Percentiles rank a stretch among this genome's conserved stretches.
Evolutionary conservation across 1,140 invertebrate species (phyloP).

Genomic region (Pararge aegeria): DNA sequence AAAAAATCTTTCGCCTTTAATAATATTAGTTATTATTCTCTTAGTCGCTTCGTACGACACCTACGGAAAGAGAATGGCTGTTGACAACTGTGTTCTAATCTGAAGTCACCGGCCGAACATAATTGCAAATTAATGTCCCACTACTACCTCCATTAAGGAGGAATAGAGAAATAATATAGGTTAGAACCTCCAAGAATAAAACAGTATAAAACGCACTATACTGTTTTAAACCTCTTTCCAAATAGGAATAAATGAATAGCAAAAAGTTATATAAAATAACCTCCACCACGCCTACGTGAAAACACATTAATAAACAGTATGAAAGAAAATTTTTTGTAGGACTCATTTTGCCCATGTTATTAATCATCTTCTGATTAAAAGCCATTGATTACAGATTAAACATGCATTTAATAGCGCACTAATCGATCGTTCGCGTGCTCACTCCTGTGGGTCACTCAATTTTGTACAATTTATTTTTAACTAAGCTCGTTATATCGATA

Average conservation of each 20-base stretch:
- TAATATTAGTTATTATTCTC: too few relatives aligned
- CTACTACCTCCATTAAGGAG: too few relatives aligned
- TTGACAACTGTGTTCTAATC: too few relatives aligned
- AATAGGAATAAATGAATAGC: background rate
- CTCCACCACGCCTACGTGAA: background rate
- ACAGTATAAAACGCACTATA: too few relatives aligned
- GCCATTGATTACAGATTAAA: conserved; percentile 62
- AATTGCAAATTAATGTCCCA: too few relatives aligned
- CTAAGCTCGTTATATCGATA: background rate
- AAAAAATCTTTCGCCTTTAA: too few relatives aligned
- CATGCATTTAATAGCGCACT: conserved; percentile 60
- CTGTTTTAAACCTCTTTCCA: too few relatives aligned
- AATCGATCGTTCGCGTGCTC: conserved; percentile 60
- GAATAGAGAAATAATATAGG: too few relatives aligned
- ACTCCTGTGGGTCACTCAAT: conserved; percentile 16
- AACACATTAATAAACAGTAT: background rate
- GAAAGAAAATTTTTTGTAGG: conserved; percentile 9
- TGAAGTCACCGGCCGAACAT: too few relatives aligned
- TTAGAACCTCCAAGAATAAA: too few relatives aligned
- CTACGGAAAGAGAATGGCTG: too few relatives aligned
- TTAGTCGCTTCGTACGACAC: too few relatives aligned
- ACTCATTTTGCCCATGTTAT: conserved; percentile 35
- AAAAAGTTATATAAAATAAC: background rate
- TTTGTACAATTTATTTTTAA: conserved; percentile 40
- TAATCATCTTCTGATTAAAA: conserved; percentile 58